Percentiles rank a stretch among this genome's conserved stretches.
These are phyloP conservation scores for Menidia beryllina DNA, from an alignment of 2,113 vertebrate genomes.

Conservation along the genomic window DNA sequence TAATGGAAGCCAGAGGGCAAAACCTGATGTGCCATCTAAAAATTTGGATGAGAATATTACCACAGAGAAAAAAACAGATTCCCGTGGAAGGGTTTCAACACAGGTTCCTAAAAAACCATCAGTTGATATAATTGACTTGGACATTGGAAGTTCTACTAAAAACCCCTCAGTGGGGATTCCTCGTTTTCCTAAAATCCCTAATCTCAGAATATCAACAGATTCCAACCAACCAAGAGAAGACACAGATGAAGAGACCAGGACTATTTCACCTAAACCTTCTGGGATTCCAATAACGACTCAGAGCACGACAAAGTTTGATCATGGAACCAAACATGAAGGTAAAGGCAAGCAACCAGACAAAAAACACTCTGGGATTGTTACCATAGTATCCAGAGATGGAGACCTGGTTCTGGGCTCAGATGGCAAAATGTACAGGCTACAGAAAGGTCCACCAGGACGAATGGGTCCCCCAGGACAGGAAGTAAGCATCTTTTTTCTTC, in stretches of 20 bases:
- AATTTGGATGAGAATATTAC: conserved; percentile 83
- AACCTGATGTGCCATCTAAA: conserved; percentile 74
- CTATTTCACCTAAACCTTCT: conserved; percentile 22
- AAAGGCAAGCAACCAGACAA: conserved; percentile 4
- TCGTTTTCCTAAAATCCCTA: conserved; percentile 7
- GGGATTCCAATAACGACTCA: conserved; percentile 3
- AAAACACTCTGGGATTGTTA: conserved; percentile 27
- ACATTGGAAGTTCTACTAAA: conserved; percentile 41
- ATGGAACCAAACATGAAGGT: neutral
- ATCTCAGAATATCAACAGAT: conserved; percentile 35
- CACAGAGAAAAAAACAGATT: conserved; percentile 71
- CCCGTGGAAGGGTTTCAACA: neutral
- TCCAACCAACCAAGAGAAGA: conserved; percentile 45
- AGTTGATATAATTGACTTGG: conserved; percentile 67
- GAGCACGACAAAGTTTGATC: conserved; percentile 9
- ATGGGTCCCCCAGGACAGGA: conserved; percentile 81
- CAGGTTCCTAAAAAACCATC: conserved; percentile 69
- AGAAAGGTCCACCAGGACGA: conserved; percentile 75
- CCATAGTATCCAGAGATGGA: conserved; percentile 36
- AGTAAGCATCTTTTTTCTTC: conserved; percentile 73
- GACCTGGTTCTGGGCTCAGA: conserved; percentile 43
- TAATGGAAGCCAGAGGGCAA: conserved; percentile 71
- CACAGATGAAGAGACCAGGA: conserved; percentile 1
- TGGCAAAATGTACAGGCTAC: conserved; percentile 55
- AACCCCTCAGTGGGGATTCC: conserved; percentile 25